phyloP scores from a whole-genome alignment of 2,888 invertebrate species.

The Drosophila borealis region DNA sequence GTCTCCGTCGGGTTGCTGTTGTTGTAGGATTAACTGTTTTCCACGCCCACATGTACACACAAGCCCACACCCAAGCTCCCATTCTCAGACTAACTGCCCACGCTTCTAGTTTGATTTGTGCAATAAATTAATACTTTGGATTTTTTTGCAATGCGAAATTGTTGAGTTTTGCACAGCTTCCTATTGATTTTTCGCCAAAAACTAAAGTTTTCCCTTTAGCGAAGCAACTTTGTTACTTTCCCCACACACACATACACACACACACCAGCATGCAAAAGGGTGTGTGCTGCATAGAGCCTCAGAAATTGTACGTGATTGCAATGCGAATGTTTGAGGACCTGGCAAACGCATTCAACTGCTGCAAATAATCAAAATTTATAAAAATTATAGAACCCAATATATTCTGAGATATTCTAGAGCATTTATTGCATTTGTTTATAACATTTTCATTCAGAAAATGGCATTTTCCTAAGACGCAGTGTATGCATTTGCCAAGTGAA shows the following conservation, averaged over 20 bases:
- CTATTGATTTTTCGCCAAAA: conserved; percentile 68
- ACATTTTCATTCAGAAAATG: conserved; percentile 64
- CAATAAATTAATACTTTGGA: neutral
- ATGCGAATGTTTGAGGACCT: conserved; percentile 15
- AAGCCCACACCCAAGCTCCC: neutral
- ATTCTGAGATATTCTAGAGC: neutral
- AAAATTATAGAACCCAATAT: neutral
- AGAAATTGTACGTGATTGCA: neutral
- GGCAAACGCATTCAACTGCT: neutral
- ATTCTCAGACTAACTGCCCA: neutral
- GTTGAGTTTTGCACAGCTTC: conserved; percentile 45
- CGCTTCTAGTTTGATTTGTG: neutral
- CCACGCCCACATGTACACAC: conserved; percentile 36
- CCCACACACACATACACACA: conserved; percentile 27
- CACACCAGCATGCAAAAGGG: conserved; percentile 41
- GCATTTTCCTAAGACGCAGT: conserved; percentile 32
- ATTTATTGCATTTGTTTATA: neutral
- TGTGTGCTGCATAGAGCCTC: conserved; percentile 42
- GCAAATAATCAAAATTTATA: neutral
- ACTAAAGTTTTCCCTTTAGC: conserved; percentile 50
- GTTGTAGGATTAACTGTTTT: conserved; percentile 14
- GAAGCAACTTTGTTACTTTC: conserved; percentile 58
- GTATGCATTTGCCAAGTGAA: conserved; percentile 50
- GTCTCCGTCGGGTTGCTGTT: conserved; percentile 11
- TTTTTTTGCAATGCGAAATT: conserved; percentile 1